Conservation (phyloP, 2,113 vertebrate species). For the Opisthocomus hoazin region DNA sequence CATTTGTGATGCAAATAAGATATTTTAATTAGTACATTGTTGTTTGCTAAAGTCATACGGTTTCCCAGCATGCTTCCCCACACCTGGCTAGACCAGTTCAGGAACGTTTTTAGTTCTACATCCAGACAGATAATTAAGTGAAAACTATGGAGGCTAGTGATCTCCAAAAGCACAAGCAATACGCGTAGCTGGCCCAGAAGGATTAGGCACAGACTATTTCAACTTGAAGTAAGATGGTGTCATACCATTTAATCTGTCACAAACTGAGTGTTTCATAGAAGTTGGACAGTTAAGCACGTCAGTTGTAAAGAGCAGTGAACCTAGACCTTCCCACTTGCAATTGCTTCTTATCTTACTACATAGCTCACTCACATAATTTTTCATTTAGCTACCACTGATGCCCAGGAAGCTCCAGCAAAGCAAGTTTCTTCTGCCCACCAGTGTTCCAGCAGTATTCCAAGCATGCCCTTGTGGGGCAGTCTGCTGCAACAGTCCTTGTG, state of each 20-base stretch:
- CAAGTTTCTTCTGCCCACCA: neutral
- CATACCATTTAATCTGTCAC: too few relatives aligned
- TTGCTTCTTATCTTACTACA: neutral
- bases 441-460: neutral
- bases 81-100: neutral
- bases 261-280: rapidly evolving
- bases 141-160: neutral
- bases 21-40: neutral
- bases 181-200: neutral
- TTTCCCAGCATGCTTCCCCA: neutral
- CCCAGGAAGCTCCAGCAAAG: neutral
- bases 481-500: neutral
- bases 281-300: neutral
- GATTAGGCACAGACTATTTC: neutral
- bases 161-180: neutral
- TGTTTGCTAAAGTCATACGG: neutral
- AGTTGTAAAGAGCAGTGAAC: too few relatives aligned
- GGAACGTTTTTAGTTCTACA: neutral
- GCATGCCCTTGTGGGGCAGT: neutral
- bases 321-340: neutral
- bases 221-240: neutral
- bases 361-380: neutral
- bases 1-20: neutral
- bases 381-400: neutral
- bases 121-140: neutral